Percentiles rank a stretch among this genome's conserved stretches.
Evolutionary conservation across 92 coral and sea anemone species (phyloP).

Genomic region (Porites divaricata): DNA sequence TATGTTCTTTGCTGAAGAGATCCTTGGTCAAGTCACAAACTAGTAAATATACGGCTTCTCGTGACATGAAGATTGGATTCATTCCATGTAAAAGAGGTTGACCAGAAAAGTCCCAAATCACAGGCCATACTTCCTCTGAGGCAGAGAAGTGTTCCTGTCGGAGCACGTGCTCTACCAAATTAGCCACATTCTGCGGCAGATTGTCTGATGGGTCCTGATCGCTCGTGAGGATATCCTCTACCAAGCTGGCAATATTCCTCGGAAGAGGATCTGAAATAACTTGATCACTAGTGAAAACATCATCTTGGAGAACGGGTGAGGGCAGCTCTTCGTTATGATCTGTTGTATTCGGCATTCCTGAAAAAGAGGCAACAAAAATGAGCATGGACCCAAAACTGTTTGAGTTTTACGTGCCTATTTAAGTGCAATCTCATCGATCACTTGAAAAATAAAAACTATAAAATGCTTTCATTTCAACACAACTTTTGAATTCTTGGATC

Average conservation of each 20-base stretch:
- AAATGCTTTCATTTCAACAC: too few species aligned
- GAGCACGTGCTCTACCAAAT: constrained; percentile 40
- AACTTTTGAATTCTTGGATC: too few species aligned
- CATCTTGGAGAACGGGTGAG: constrained; percentile 18
- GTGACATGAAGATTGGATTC: constrained; percentile 52
- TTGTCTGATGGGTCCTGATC: constrained; percentile 6
- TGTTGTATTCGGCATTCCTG: not conserved
- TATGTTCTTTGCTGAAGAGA: constrained; percentile 16
- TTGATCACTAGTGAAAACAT: constrained; percentile 16
- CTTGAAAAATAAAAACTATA: too few species aligned
- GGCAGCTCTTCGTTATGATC: not conserved
- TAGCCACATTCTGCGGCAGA: constrained; percentile 16
- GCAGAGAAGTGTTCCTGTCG: not conserved
- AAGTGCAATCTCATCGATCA: too few species aligned
- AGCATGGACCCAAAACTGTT: not conserved
- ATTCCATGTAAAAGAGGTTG: constrained; percentile 41
- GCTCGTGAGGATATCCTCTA: constrained; percentile 23
- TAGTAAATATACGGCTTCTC: constrained; percentile 33
- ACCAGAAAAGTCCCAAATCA: constrained; percentile 54
- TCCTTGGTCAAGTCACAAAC: constrained; percentile 39
- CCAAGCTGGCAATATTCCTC: constrained; percentile 17
- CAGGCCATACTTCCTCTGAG: constrained; percentile 41
- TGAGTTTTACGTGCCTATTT: not conserved
- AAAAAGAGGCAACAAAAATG: not conserved
- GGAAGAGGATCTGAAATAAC: constrained; percentile 6